A percentile compares a stretch with the other conserved stretches of the same genome.
Evolutionary conservation across 2,113 vertebrate genomes (phyloP).

Genomic region (Cervus canadensis): DNA sequence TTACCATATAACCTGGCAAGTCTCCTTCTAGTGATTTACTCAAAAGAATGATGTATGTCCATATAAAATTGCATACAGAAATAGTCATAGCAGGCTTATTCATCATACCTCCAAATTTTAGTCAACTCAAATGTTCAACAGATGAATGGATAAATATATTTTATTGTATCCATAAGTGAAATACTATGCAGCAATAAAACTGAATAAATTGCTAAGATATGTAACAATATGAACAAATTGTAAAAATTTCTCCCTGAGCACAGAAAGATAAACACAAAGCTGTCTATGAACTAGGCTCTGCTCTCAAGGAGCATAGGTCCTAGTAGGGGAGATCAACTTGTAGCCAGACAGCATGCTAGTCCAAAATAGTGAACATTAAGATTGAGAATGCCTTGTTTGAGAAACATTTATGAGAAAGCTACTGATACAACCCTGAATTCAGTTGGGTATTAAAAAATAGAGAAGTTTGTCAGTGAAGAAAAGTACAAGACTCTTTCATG

Average conservation of each 20-base stretch:
- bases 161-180: background rate
- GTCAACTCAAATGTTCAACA: background rate
- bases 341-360: background rate
- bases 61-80: background rate
- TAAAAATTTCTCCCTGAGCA: background rate
- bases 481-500: rapidly evolving
- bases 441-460: background rate
- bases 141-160: background rate
- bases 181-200: background rate
- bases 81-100: background rate
- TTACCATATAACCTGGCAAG: background rate
- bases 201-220: background rate
- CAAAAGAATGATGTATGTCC: background rate
- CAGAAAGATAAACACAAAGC: background rate
- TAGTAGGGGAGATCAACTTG: background rate
- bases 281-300: background rate
- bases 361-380: background rate
- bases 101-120: background rate
- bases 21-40: background rate
- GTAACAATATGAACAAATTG: background rate
- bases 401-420: too few relatives aligned
- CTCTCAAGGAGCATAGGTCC: background rate
- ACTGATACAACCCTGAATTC: background rate
- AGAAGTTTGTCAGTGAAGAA: background rate
- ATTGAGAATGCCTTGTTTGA: background rate